Conservation (phyloP, 1,140 invertebrate species). For the Macrobrachium nipponense region DNA sequence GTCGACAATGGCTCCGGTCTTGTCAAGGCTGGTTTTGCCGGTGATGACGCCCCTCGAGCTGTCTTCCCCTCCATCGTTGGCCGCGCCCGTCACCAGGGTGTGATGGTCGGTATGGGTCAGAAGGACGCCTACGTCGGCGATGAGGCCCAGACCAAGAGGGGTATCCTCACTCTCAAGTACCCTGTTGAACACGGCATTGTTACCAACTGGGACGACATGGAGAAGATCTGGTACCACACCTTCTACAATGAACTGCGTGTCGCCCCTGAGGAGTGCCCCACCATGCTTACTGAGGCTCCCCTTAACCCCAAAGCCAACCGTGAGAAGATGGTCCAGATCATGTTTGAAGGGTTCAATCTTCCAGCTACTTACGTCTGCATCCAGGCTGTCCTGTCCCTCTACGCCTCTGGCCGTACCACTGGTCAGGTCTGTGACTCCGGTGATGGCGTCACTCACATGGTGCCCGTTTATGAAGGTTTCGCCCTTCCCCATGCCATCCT, state of each 20-base stretch:
- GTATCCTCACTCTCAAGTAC: constrained; percentile 92
- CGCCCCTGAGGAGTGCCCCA: constrained; percentile 93
- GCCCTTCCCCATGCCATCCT: constrained; percentile 19
- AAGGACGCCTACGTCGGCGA: constrained; percentile 92
- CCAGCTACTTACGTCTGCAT: not conserved
- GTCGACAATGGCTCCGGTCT: constrained; percentile 76
- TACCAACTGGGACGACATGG: constrained; percentile 98
- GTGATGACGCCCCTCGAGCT: constrained; percentile 92
- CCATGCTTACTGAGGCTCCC: constrained; percentile 88
- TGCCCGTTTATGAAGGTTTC: constrained; percentile 15
- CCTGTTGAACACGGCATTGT: constrained; percentile 69
- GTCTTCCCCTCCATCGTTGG: constrained; percentile 86
- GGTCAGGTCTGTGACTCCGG: not conserved
- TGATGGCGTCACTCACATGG: constrained; percentile 17
- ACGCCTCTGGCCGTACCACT: constrained; percentile 17
- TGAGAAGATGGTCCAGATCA: constrained; percentile 91
- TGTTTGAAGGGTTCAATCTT: constrained; percentile 75
- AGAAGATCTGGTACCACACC: constrained; percentile 96
- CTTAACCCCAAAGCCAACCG: constrained; percentile 90
- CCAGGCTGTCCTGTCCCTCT: constrained; percentile 9
- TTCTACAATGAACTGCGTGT: constrained; percentile 97
- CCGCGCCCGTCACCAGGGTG: constrained; percentile 75
- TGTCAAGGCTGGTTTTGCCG: constrained; percentile 78
- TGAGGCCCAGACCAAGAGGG: constrained; percentile 92
- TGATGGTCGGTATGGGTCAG: constrained; percentile 97